A percentile compares a stretch with the other conserved stretches of the same genome.
Evolutionary conservation across 2,113 vertebrate genomes (phyloP).

Genomic region (Rhodinocichla rosea): DNA sequence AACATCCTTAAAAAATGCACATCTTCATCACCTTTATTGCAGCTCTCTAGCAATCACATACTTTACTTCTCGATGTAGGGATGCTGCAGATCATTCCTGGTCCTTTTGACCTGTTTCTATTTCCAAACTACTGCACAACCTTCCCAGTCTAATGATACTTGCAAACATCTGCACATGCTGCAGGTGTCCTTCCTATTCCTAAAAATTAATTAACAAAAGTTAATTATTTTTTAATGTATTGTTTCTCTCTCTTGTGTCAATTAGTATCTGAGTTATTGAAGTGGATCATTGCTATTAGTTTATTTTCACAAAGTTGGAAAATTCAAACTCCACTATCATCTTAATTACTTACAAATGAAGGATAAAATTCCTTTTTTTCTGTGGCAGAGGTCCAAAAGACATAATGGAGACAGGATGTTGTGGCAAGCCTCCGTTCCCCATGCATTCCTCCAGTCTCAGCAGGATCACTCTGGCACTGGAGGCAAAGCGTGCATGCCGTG

Average conservation of each 20-base stretch:
- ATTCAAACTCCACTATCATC: constrained; percentile 7
- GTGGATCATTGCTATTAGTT: constrained; percentile 53
- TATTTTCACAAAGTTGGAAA: constrained; percentile 46
- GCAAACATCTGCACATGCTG: not conserved
- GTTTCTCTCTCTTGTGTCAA: constrained; percentile 36
- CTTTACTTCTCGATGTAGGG: not conserved
- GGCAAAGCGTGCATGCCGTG: not conserved
- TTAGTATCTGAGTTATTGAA: constrained; percentile 47
- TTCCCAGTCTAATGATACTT: not conserved
- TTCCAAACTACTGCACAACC: not conserved
- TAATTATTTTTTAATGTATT: constrained; percentile 65
- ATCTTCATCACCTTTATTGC: not conserved
- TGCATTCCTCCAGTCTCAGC: not conserved
- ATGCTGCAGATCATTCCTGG: not conserved
- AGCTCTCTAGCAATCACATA: not conserved
- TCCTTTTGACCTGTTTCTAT: not conserved
- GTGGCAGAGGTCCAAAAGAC: constrained; percentile 3
- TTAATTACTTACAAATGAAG: constrained; percentile 54
- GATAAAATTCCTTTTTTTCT: not conserved
- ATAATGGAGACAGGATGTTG: not conserved
- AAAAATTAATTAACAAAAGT: constrained; percentile 58
- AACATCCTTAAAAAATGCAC: not conserved
- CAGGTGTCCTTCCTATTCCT: constrained; percentile 36
- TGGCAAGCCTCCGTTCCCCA: not conserved
- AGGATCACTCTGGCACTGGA: not conserved